Evolutionary conservation across 2,113 vertebrate species (phyloP).

Genomic region (Podiceps cristatus): DNA sequence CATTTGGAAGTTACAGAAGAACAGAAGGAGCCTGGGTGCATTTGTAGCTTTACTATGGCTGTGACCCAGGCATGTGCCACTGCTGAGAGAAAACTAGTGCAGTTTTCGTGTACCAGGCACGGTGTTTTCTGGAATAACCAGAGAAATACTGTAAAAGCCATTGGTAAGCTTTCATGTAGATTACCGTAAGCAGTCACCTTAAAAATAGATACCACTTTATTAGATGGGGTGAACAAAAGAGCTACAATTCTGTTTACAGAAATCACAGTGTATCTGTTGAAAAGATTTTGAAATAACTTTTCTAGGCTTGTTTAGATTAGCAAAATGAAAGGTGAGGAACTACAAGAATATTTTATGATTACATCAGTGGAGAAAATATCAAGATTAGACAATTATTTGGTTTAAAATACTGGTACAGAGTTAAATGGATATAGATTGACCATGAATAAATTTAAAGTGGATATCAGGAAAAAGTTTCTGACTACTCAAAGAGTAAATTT

Average conservation of each 20-base stretch:
- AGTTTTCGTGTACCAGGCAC: background rate
- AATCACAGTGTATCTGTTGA: background rate
- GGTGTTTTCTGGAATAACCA: background rate
- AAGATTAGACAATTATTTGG: background rate
- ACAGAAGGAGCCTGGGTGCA: background rate
- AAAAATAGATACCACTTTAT: background rate
- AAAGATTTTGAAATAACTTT: background rate
- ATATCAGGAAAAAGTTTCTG: background rate
- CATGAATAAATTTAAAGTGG: background rate
- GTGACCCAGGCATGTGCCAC: fast-evolving
- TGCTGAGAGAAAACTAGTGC: background rate
- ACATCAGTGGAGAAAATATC: background rate
- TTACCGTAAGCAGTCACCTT: background rate
- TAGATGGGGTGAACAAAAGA: background rate
- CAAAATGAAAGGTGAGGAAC: background rate
- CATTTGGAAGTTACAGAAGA: background rate
- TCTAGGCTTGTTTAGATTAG: background rate
- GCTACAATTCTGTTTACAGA: background rate
- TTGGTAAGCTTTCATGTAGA: background rate
- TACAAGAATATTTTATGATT: background rate
- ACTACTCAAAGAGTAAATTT: background rate
- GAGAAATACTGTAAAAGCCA: background rate
- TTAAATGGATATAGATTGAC: background rate
- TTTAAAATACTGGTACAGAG: background rate
- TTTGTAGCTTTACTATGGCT: background rate